phyloP scores from a whole-genome alignment of 2,888 invertebrate genomes.

The Chaetogeoica ovagalla region DNA sequence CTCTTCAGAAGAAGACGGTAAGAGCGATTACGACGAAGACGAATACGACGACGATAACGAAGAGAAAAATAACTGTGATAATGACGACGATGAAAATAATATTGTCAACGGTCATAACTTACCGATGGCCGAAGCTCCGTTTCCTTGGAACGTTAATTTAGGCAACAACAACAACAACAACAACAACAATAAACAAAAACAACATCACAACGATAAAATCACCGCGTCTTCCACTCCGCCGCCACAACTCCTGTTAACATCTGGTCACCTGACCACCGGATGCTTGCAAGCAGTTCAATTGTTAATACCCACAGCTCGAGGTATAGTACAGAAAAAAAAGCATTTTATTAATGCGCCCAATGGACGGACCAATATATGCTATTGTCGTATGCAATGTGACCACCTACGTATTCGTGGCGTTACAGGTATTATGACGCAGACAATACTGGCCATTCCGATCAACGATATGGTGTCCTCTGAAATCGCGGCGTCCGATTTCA shows the following conservation, averaged over 20 bases:
- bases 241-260: constrained; percentile 89
- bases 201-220: constrained; percentile 31
- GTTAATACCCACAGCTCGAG: constrained; percentile 93
- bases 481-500: constrained; percentile 7
- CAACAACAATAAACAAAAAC: constrained; percentile 32
- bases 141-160: constrained; percentile 36
- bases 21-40: constrained; percentile 10
- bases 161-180: constrained; percentile 23
- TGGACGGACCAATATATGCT: too few relatives aligned
- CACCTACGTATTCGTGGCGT: background rate
- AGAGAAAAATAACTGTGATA: constrained; percentile 12
- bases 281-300: constrained; percentile 87
- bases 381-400: too few relatives aligned
- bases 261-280: constrained; percentile 88
- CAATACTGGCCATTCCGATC: constrained; percentile 92
- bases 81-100: constrained; percentile 15
- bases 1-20: constrained; percentile 25
- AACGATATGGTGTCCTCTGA: constrained; percentile 68
- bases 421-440: constrained; percentile 90
- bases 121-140: constrained; percentile 24
- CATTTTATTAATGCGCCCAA: background rate
- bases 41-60: constrained; percentile 27
- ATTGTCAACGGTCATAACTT: constrained; percentile 26
- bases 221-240: constrained; percentile 70
- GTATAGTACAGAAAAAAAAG: constrained; percentile 61